These are phyloP conservation scores for Danaus melanippus DNA, from an alignment of 1,140 invertebrate species.

Conservation along the genomic window DNA sequence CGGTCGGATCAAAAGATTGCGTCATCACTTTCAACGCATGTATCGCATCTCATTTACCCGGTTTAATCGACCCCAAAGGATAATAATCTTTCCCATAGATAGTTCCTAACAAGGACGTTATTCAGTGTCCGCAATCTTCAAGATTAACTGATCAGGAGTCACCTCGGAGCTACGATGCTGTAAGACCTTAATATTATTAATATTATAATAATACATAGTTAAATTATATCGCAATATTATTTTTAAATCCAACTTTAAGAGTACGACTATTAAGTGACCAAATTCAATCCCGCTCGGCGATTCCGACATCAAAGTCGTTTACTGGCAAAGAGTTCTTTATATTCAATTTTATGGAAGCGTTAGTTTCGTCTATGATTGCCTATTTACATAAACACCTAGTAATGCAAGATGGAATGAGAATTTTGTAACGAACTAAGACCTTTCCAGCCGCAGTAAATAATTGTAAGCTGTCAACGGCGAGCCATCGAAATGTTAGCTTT, in stretches of 20 bases:
- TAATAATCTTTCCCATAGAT: slow-evolving; percentile 25
- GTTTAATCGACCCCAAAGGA: slow-evolving; percentile 26
- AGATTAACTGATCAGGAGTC: slow-evolving; percentile 10
- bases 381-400: slow-evolving; percentile 23
- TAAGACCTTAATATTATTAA: no score
- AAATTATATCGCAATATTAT: no score
- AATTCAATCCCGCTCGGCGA: no score
- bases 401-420: slow-evolving; percentile 12
- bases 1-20: slow-evolving; percentile 19
- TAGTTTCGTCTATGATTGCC: slow-evolving; percentile 10
- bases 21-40: slow-evolving; percentile 20
- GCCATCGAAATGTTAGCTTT: slow-evolving; percentile 8
- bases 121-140: slow-evolving; percentile 6
- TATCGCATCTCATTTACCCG: slow-evolving; percentile 34
- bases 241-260: no score
- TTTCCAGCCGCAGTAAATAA: slow-evolving; percentile 17
- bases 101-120: slow-evolving; percentile 19
- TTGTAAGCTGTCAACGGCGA: slow-evolving; percentile 12
- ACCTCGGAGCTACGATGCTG: no score
- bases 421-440: slow-evolving; percentile 10
- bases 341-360: slow-evolving; percentile 6
- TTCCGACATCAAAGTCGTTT: no score
- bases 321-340: background rate
- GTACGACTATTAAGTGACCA: no score
- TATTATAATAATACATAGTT: no score